Evolutionary conservation across 1,140 invertebrate species (phyloP).

Genomic region (Aphidius gifuensis): DNA sequence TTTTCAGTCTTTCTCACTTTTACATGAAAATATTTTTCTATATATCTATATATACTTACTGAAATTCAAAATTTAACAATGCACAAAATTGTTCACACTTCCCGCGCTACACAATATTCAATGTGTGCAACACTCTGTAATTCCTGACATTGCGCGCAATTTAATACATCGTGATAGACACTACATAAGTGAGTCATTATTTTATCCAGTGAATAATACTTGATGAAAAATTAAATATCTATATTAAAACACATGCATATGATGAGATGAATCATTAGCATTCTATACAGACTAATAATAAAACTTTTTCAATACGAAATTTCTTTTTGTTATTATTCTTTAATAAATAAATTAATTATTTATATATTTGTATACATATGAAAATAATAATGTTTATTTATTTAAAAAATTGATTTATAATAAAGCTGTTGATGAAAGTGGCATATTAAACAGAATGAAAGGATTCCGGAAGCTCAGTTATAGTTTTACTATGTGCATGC

Average conservation of each 20-base stretch:
- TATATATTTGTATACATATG: too few species aligned
- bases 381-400: too few species aligned
- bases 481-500: background rate
- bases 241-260: background rate
- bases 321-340: too few species aligned
- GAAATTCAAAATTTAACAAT: constrained; percentile 10
- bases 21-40: background rate
- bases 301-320: too few species aligned
- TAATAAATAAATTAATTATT: too few species aligned
- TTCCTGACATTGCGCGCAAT: constrained; percentile 31
- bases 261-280: too few species aligned
- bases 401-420: too few species aligned
- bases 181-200: too few species aligned
- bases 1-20: constrained; percentile 34
- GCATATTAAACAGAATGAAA: background rate
- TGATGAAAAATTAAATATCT: background rate
- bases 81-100: constrained; percentile 57
- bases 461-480: constrained; percentile 6
- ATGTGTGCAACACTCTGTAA: constrained; percentile 40
- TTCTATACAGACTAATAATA: too few species aligned
- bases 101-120: constrained; percentile 41
- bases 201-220: background rate
- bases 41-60: constrained; percentile 5
- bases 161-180: background rate
- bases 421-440: too few species aligned